Base-by-base conservation (phyloP, 2,888 invertebrate species). In the Phasia obesa region DNA sequence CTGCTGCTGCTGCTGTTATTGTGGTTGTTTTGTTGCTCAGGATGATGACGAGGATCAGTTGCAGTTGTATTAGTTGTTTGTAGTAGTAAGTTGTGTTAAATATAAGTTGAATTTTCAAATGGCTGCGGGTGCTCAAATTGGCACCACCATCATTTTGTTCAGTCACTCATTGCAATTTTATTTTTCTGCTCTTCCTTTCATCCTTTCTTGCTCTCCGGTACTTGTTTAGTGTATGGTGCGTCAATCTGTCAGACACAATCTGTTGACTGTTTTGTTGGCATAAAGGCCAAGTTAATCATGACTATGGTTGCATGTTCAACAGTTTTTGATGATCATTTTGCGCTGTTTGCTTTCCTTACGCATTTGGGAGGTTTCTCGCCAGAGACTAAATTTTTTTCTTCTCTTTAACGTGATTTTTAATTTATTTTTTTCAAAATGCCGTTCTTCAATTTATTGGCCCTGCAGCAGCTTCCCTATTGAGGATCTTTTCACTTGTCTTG, bases 61-160 rank as follows among this genome's bases (percentile, higher is more conserved):
- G 57, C 21, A 47, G 65, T 57, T 55, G 11, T 65, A 67, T 62
- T 3, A 51, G 60, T 38, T 74, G 76, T 78, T 23, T 59, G 49
- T 75, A 23, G 75, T 49, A 49, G 44, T 62, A 49, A 47, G 44
- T 77, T 69, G 44, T 69, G 17, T 60, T 60, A 51, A 62, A 62
- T 62, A 57, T 19, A 57, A 53, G 78, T 71, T 60, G 53, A 53
- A 31, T 57, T 79, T 78, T 83, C 71, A 79, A 83, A 83, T 84
- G 76, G 84, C 81, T 77, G 85, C 84, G 85, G 84, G 81, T 81
- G 86, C 84, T 76, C 75, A 62, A 81, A 75, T 73, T 82, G 84
- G 82, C 86, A 85, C 85, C 86, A 85, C 85, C 85, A 85, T 85
- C 77, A 85, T 87, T 85, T 85, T 84, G 53, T 84, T 77, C 81